Base-by-base conservation (phyloP, 1,140 invertebrate species). In the Diachasmimorpha longicaudata region DNA sequence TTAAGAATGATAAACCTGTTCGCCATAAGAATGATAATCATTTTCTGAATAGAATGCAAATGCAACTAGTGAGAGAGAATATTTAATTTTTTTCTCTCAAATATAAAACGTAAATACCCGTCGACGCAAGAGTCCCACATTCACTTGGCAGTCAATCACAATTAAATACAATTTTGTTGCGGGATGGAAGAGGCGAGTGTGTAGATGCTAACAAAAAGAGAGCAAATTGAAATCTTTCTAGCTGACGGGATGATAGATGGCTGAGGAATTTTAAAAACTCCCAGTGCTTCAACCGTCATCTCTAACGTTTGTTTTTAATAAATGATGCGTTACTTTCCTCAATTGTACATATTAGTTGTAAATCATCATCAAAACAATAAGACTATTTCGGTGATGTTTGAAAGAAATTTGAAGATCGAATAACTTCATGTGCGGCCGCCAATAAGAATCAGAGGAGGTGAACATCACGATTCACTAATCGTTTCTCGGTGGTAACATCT, bases 181-280 rank as follows among this genome's bases (percentile, higher is more conserved):
- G 79, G 81, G 80, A 80, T 2, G 66, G 10, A 68, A 39, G 16
- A 37, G n/a, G 66, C 8, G 66, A 37, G 25, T 66, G 58, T 66
- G 14, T 66, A 14, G 25, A 66, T 66, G 42, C 16, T 9, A 16
- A 31, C 21, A 87, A 86, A 88, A 88, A 88, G 84, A 85, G 86
- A 88, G 85, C 85, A 88, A 88, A 88, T 88, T 87, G 83, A 88
- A 88, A 87, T 87, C 85, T 87, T 58, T 84, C 83, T 86, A 86
- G 82, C 85, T 85, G 86, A 86, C 86, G 85, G 85, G 82, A 87
- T 87, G 86, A 88, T 88, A 86, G 82, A 88, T 88, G 83, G 74
- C 79, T 78, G 79, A 78, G 16, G 31, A 16, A 14, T 9, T 68
- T 37, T n/a, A 16, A 66, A 31, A 31, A 25, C 23, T 11, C 25